Percentiles rank a stretch among this genome's conserved stretches.
These are phyloP conservation scores for Agapostemon virescens DNA, from an alignment of 2,888 invertebrate species.

Conservation along the genomic window DNA sequence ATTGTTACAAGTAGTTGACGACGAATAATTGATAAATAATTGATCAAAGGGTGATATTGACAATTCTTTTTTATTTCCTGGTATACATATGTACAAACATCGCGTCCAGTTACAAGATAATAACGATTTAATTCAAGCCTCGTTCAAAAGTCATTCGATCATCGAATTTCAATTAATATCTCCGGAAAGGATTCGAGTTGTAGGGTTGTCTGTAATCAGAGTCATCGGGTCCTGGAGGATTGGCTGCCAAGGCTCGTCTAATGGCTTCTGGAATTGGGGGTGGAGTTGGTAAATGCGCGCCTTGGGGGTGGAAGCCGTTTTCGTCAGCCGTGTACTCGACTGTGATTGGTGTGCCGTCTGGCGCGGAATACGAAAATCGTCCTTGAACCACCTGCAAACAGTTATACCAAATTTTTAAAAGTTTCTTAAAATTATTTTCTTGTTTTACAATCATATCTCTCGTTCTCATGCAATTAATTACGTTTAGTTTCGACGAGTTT, in stretches of 20 bases:
- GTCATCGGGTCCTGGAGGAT: conserved; percentile 64
- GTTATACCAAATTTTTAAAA: not conserved
- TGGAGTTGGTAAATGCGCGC: conserved; percentile 89
- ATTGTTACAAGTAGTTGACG: not conserved
- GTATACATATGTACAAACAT: conserved; percentile 51
- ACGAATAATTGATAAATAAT: conserved; percentile 21
- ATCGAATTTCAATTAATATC: conserved; percentile 49
- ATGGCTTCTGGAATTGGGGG: conserved; percentile 88
- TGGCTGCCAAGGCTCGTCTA: conserved; percentile 82
- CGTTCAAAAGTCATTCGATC: conserved; percentile 28
- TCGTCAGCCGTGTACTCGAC: conserved; percentile 89
- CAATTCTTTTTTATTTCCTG: conserved; percentile 26
- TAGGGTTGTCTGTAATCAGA: conserved; percentile 57
- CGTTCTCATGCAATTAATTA: not conserved
- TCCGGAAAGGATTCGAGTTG: conserved; percentile 51
- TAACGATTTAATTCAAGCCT: conserved; percentile 32
- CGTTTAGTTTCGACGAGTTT: not conserved
- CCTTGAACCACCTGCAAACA: conserved; percentile 86
- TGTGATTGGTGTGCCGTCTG: conserved; percentile 87
- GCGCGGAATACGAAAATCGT: conserved; percentile 88
- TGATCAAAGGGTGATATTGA: conserved; percentile 44
- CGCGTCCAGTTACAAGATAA: conserved; percentile 42
- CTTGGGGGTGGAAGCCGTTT: conserved; percentile 89
- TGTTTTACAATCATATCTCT: not conserved
- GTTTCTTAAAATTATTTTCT: not conserved